Evolutionary conservation across 1,140 invertebrate species (phyloP).

Genomic region (Pogonomyrmex californicus): DNA sequence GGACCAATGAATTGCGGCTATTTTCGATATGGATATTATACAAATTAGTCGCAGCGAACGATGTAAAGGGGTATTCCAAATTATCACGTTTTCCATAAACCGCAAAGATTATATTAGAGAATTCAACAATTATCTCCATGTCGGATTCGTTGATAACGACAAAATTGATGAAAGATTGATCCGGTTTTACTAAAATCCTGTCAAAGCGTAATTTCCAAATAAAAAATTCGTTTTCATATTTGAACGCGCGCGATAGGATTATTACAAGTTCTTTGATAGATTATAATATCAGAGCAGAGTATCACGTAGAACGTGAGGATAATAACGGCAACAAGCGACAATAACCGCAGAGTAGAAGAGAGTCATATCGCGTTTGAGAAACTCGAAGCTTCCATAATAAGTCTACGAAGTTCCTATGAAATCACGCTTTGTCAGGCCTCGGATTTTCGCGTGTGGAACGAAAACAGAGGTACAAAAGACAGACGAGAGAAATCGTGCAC

Average conservation of each 20-base stretch:
- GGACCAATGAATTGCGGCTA: slow-evolving; percentile 14
- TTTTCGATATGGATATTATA: not conserved
- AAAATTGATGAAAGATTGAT: not conserved
- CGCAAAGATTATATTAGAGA: not conserved
- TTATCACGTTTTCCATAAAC: slow-evolving; percentile 1
- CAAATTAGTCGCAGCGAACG: slow-evolving; percentile 29
- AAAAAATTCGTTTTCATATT: not conserved
- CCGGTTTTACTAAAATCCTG: not conserved
- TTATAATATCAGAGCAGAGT: not conserved
- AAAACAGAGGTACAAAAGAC: not conserved
- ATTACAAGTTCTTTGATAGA: slow-evolving; percentile 9
- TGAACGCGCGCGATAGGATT: not conserved
- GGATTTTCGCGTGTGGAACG: slow-evolving; percentile 17
- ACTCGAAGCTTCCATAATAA: slow-evolving; percentile 12
- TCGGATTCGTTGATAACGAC: not conserved
- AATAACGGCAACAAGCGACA: not conserved
- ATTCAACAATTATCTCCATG: not conserved
- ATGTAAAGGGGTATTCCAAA: slow-evolving; percentile 23
- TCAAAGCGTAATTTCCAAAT: not conserved
- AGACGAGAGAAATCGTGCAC: slow-evolving; percentile 28
- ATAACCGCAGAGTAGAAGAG: slow-evolving; percentile 1
- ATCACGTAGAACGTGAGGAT: not conserved
- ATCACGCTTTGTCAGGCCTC: slow-evolving; percentile 44
- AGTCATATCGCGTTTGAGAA: slow-evolving; percentile 11
- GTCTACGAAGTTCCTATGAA: slow-evolving; percentile 52